Base-by-base conservation (phyloP, 2,797 vertebrate species). In the Phalloptychus januarius region DNA sequence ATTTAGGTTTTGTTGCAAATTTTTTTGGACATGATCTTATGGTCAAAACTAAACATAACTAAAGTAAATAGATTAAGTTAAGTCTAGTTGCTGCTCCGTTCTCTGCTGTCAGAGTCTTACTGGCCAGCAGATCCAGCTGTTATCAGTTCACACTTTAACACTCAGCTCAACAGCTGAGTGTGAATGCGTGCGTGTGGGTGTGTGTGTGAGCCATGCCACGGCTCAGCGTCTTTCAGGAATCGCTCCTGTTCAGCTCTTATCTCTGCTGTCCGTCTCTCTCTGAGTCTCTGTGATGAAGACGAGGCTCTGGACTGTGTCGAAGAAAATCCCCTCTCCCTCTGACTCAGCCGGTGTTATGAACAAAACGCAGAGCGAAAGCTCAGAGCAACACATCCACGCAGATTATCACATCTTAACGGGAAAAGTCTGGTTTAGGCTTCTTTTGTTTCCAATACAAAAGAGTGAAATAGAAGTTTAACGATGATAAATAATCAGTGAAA, bases 131-230 rank as follows among this genome's bases (percentile, higher is more conserved):
- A 89, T 71, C 54, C 40, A 50, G 73, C 81, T n/a, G 76, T 71
- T 83, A 89, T 89, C 91, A 81, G 87, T 76, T 79, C 71, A 84
- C 82, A 87, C 88, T 81, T 71, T 81, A 28, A 79, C 78, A 77
- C 85, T 72, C 86, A 82, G 65, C 87, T 88, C 84, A 77, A 80
- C 88, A 70, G 69, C 61, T 16, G 36, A 40, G 72, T 48, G 78
- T 85, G 36, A 44, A n/a, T 33, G 61, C 0, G 46, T 45, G 63
- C 36, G 77, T n/a, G 65, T 45, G 48, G 0, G 46, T 42, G 63
- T 56, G 79, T n/a, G 65, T 42, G 79, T 20, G 65, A 38, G 48
- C 25, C 42, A 31, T 6, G 75, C 67, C 73, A 72, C 15, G 33
- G 67, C 67, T 72, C 56, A 54, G 63, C 56, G 72, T 38, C 83